phyloP scores from a whole-genome alignment of 1,140 invertebrate genomes.

The Druon quercuslanigerum region DNA sequence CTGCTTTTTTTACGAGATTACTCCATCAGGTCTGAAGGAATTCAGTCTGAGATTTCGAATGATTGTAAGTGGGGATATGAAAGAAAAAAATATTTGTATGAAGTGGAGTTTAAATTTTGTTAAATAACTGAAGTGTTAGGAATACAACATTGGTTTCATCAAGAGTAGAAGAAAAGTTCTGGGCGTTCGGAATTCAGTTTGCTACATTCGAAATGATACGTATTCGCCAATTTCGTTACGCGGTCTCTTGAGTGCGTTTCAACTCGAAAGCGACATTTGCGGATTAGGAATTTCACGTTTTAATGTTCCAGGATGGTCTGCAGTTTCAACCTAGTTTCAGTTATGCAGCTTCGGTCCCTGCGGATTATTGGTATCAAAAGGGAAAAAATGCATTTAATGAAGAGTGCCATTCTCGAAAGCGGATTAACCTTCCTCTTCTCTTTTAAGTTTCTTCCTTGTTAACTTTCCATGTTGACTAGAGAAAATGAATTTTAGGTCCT shows the following conservation, averaged over 20 bases:
- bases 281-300: slow-evolving; percentile 28
- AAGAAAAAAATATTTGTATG: too few relatives aligned
- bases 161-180: not conserved
- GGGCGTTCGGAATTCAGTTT: not conserved
- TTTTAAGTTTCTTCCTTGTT: not conserved
- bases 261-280: not conserved
- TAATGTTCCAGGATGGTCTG: slow-evolving; percentile 14
- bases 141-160: too few relatives aligned
- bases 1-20: too few relatives aligned
- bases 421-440: not conserved
- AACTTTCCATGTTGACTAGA: slow-evolving; percentile 24
- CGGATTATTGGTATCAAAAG: slow-evolving; percentile 23
- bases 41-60: too few relatives aligned
- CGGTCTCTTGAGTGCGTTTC: not conserved
- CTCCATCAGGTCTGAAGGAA: too few relatives aligned
- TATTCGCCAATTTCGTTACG: slow-evolving; percentile 10
- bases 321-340: slow-evolving; percentile 12
- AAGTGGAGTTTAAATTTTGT: too few relatives aligned
- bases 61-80: too few relatives aligned
- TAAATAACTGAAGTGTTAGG: too few relatives aligned
- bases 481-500: not conserved
- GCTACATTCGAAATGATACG: not conserved
- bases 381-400: slow-evolving; percentile 27
- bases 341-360: slow-evolving; percentile 21
- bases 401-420: slow-evolving; percentile 15